phyloP scores from a whole-genome alignment of 1,140 invertebrate genomes.

The Hermetia illucens region DNA sequence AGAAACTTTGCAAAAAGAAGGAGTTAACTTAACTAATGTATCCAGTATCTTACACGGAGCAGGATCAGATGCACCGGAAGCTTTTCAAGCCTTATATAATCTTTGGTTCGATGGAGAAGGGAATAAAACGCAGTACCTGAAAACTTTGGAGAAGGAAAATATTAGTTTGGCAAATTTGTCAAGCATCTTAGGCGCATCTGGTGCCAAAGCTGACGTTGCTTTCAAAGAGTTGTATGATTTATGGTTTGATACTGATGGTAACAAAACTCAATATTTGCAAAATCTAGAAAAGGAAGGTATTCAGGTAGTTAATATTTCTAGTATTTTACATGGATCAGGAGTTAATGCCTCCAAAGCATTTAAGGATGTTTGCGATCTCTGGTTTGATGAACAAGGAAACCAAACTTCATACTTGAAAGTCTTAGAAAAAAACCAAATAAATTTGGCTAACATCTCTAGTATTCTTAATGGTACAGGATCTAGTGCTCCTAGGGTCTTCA shows the following conservation, averaged over 20 bases:
- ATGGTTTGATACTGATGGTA: constrained; percentile 14
- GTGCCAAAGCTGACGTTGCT: constrained; percentile 8
- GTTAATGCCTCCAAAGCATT: constrained; percentile 8
- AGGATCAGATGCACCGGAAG: constrained; percentile 10
- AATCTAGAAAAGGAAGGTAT: constrained; percentile 11
- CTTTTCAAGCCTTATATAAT: constrained; percentile 13
- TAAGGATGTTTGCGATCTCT: constrained; percentile 9
- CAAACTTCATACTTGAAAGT: constrained; percentile 9
- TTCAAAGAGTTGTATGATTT: constrained; percentile 14
- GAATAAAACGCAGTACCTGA: constrained; percentile 9
- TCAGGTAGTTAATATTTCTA: constrained; percentile 9
- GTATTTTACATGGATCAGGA: constrained; percentile 10
- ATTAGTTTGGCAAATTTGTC: constrained; percentile 10
- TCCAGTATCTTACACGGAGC: constrained; percentile 12
- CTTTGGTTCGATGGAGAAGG: constrained; percentile 11
- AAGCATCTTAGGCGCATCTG: constrained; percentile 12
- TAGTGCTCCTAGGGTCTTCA: constrained; percentile 2
- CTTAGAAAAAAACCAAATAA: constrained; percentile 9
- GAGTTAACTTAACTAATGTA: constrained; percentile 10
- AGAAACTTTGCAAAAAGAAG: constrained; percentile 10
- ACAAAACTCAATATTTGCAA: constrained; percentile 15
- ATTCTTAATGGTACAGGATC: constrained; percentile 1
- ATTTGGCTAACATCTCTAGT: constrained; percentile 9
- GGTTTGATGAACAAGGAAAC: constrained; percentile 10
- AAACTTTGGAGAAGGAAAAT: constrained; percentile 3